Evolutionary conservation across 2,888 invertebrate genomes (phyloP).

Genomic region (Spicauda simplicius): DNA sequence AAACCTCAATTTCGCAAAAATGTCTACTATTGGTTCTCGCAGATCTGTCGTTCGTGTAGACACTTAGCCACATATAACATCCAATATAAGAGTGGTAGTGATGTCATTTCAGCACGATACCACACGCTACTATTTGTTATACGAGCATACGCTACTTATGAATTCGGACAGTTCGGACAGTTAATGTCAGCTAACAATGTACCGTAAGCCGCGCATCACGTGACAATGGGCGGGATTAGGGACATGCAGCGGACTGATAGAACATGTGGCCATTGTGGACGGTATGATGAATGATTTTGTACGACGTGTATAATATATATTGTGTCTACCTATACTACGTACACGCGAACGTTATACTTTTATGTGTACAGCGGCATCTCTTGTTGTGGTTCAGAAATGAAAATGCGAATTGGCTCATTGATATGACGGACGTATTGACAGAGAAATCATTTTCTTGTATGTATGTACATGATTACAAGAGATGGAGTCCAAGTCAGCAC

Average conservation of each 20-base stretch:
- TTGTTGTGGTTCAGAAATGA: not conserved
- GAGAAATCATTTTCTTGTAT: too few relatives aligned
- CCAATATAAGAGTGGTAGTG: too few relatives aligned
- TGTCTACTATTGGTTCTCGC: too few relatives aligned
- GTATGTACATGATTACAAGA: too few relatives aligned
- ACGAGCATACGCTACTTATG: not conserved
- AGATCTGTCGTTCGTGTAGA: too few relatives aligned
- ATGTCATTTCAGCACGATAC: too few relatives aligned
- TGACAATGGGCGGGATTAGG: constrained; percentile 39
- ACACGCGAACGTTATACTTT: not conserved
- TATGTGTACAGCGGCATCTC: not conserved
- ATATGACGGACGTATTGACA: too few relatives aligned
- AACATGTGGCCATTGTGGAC: constrained; percentile 7
- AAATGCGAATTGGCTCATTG: too few relatives aligned
- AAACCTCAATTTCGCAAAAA: too few relatives aligned
- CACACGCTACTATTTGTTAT: not conserved
- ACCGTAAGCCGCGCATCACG: constrained; percentile 23
- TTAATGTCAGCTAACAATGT: constrained; percentile 12
- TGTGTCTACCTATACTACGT: not conserved
- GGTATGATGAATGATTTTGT: constrained; percentile 3
- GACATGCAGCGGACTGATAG: constrained; percentile 36
- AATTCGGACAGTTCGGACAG: not conserved
- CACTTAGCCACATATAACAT: too few relatives aligned
- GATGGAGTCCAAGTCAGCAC: too few relatives aligned
- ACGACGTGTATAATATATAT: not conserved